These are phyloP conservation scores for Delia radicum DNA, from an alignment of 1,140 invertebrate species.

Conservation along the genomic window DNA sequence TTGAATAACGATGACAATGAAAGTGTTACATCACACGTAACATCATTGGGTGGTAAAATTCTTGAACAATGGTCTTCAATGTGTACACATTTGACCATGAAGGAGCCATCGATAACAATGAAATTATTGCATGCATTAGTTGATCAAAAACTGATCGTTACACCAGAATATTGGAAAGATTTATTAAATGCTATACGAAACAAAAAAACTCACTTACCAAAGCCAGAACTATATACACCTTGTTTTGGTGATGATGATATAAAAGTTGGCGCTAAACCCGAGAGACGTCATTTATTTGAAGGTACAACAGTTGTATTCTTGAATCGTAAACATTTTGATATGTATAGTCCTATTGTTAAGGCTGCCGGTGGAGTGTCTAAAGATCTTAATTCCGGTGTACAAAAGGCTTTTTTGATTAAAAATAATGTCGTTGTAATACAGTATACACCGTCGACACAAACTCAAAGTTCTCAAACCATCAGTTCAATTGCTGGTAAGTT, in stretches of 20 bases:
- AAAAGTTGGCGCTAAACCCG: slow-evolving; percentile 58
- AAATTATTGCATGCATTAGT: slow-evolving; percentile 70
- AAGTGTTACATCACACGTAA: slow-evolving; percentile 48
- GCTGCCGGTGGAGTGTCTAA: slow-evolving; percentile 54
- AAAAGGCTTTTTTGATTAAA: slow-evolving; percentile 57
- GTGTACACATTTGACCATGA: slow-evolving; percentile 68
- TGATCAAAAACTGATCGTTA: slow-evolving; percentile 65
- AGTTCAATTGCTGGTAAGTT: slow-evolving; percentile 55
- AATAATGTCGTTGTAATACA: slow-evolving; percentile 59
- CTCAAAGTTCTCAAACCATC: slow-evolving; percentile 58
- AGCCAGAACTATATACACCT: slow-evolving; percentile 60
- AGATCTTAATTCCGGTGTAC: slow-evolving; percentile 57
- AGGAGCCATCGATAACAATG: slow-evolving; percentile 65
- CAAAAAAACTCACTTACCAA: slow-evolving; percentile 55
- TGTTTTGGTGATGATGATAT: slow-evolving; percentile 43
- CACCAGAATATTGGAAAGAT: slow-evolving; percentile 62
- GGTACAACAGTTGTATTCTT: slow-evolving; percentile 66
- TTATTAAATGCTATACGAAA: slow-evolving; percentile 56
- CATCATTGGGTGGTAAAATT: slow-evolving; percentile 55
- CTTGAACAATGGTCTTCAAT: slow-evolving; percentile 57
- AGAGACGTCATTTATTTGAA: slow-evolving; percentile 60
- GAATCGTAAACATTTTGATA: slow-evolving; percentile 61
- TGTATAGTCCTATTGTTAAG: slow-evolving; percentile 58
- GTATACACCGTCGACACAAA: slow-evolving; percentile 51
- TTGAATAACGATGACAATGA: slow-evolving; percentile 54